Evolutionary conservation across 1,140 invertebrate genomes (phyloP).

Genomic region (Telenomus remus): DNA sequence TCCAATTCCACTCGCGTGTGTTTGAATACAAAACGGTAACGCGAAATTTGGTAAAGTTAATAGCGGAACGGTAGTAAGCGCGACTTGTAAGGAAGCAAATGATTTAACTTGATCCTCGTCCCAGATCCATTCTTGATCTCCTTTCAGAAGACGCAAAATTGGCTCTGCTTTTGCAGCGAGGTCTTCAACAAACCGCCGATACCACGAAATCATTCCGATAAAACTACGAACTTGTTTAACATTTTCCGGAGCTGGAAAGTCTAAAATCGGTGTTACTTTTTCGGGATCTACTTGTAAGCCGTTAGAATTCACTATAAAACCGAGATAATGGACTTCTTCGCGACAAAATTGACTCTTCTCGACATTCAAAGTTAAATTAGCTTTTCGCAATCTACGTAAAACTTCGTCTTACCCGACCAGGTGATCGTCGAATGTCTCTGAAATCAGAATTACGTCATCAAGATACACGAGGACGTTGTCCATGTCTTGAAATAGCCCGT

Average conservation of each 20-base stretch:
- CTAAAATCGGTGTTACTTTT: constrained; percentile 55
- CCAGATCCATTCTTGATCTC: constrained; percentile 3
- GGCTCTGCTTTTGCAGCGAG: constrained; percentile 19
- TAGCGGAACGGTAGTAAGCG: background rate
- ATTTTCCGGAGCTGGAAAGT: constrained; percentile 55
- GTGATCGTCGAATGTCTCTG: constrained; percentile 41
- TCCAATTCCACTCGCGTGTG: background rate
- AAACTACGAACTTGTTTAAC: constrained; percentile 40
- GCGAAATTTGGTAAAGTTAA: background rate
- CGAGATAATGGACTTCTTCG: constrained; percentile 54
- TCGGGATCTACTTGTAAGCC: constrained; percentile 53
- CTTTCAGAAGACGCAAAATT: constrained; percentile 10
- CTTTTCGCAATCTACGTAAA: constrained; percentile 18
- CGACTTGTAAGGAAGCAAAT: background rate
- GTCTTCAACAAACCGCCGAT: constrained; percentile 48
- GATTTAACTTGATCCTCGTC: background rate
- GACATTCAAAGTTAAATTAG: constrained; percentile 36
- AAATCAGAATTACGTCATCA: constrained; percentile 19
- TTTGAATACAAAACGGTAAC: background rate
- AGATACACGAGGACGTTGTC: constrained; percentile 35
- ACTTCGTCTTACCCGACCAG: constrained; percentile 30
- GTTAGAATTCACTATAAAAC: constrained; percentile 53
- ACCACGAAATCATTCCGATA: constrained; percentile 59
- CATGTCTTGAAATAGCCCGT: background rate
- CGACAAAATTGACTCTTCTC: constrained; percentile 54